A percentile compares a stretch with the other conserved stretches of the same genome.
phyloP scores from a whole-genome alignment of 2,797 vertebrate species.

The Toxotes lorentzi region DNA sequence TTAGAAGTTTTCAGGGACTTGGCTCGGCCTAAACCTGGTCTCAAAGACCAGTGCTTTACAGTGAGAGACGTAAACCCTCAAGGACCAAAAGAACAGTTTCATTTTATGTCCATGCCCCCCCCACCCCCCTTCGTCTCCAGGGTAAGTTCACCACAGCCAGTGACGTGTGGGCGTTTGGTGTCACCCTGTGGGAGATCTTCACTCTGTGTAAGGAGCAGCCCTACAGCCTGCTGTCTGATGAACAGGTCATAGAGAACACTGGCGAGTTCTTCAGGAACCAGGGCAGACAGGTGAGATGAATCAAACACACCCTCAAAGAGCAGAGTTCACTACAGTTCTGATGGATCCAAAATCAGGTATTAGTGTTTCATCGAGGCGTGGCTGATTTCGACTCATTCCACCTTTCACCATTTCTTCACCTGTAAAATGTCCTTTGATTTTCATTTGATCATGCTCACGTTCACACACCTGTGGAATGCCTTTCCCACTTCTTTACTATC shows the following conservation, averaged over 20 bases:
- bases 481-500: neutral
- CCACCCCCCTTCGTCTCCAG: slow-evolving; percentile 69
- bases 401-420: neutral
- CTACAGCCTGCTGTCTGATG: slow-evolving; percentile 94
- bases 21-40: too few relatives aligned
- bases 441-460: neutral
- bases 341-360: neutral
- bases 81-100: too few relatives aligned
- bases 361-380: neutral
- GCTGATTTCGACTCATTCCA: neutral
- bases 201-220: slow-evolving; percentile 96
- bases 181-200: slow-evolving; percentile 97
- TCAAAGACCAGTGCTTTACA: too few relatives aligned
- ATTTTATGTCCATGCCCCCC: neutral
- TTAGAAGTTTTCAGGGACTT: too few relatives aligned
- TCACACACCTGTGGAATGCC: too few relatives aligned
- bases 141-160: slow-evolving; percentile 98
- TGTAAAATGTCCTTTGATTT: neutral
- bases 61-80: too few relatives aligned
- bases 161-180: slow-evolving; percentile 96
- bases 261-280: slow-evolving; percentile 99
- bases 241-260: slow-evolving; percentile 98
- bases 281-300: slow-evolving; percentile 89
- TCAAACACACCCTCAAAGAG: neutral
- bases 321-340: neutral